phyloP scores from a whole-genome alignment of 2,113 vertebrate species.

The Elaphurus davidianus region DNA sequence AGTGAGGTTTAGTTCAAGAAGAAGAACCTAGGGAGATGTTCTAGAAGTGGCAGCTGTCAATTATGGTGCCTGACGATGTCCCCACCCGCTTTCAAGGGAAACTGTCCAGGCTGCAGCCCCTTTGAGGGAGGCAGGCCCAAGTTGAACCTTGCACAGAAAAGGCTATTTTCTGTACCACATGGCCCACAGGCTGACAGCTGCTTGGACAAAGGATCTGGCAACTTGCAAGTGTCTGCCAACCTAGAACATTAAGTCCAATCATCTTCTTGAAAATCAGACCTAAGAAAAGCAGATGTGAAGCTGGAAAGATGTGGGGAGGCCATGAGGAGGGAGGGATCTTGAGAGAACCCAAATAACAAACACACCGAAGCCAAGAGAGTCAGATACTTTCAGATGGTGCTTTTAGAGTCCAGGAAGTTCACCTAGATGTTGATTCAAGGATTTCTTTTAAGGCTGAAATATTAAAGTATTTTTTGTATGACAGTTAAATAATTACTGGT shows the following conservation, averaged over 20 bases:
- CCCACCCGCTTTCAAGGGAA: background rate
- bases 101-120: background rate
- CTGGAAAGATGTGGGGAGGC: background rate
- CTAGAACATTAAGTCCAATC: background rate
- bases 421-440: background rate
- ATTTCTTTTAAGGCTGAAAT: background rate
- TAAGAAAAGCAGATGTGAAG: background rate
- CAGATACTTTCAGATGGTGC: background rate
- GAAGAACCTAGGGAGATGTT: background rate
- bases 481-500: background rate
- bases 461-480: background rate
- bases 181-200: background rate
- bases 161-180: background rate
- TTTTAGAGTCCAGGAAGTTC: background rate
- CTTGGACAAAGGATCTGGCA: background rate
- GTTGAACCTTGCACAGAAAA: background rate
- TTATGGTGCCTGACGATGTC: background rate
- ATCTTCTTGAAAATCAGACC: background rate
- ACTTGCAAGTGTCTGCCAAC: background rate
- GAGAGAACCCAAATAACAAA: background rate
- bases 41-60: background rate
- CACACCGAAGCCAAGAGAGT: background rate
- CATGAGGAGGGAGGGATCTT: background rate
- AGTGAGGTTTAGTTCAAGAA: background rate
- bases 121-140: background rate